A percentile compares a stretch with the other conserved stretches of the same genome.
Evolutionary conservation across 2,888 invertebrate genomes (phyloP).

Genomic region (Epistrophe grossulariae): DNA sequence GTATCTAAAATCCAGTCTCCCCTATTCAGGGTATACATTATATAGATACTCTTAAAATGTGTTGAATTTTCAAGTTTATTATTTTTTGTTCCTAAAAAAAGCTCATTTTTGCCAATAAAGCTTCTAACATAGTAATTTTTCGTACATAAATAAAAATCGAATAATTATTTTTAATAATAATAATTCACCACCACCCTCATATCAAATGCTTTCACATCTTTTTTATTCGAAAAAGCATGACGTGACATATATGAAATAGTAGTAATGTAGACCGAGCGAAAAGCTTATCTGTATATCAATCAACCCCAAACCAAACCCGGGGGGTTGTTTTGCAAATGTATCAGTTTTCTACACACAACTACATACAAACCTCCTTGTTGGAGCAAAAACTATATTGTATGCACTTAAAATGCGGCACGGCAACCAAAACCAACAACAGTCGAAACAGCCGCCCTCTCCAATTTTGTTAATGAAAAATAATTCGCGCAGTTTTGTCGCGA

Average conservation of each 20-base stretch:
- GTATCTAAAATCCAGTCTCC: not conserved
- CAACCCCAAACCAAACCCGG: conserved; percentile 4
- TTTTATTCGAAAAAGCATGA: not conserved
- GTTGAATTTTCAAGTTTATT: not conserved
- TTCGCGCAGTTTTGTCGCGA: conserved; percentile 75
- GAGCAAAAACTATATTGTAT: conserved; percentile 21
- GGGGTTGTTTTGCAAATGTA: conserved; percentile 29
- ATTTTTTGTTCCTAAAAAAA: conserved; percentile 10
- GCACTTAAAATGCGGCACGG: conserved; percentile 22
- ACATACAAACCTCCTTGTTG: not conserved
- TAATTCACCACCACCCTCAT: not conserved
- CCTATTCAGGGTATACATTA: too few species aligned
- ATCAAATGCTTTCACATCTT: not conserved
- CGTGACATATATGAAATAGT: not conserved
- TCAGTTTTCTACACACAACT: conserved; percentile 14
- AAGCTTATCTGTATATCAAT: not conserved
- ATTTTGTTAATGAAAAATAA: conserved; percentile 57
- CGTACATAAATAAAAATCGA: not conserved
- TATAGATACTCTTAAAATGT: too few species aligned
- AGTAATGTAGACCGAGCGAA: not conserved
- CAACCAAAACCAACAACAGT: not conserved
- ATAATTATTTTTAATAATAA: not conserved
- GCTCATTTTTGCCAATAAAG: conserved; percentile 10
- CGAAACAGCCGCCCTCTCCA: conserved; percentile 39
- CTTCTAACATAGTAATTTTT: not conserved